Evolutionary conservation across 64 coral and sea anemone species (phyloP), one percentile per base, ranked within the genome.

Genomic region (Actinia equina): DNA sequence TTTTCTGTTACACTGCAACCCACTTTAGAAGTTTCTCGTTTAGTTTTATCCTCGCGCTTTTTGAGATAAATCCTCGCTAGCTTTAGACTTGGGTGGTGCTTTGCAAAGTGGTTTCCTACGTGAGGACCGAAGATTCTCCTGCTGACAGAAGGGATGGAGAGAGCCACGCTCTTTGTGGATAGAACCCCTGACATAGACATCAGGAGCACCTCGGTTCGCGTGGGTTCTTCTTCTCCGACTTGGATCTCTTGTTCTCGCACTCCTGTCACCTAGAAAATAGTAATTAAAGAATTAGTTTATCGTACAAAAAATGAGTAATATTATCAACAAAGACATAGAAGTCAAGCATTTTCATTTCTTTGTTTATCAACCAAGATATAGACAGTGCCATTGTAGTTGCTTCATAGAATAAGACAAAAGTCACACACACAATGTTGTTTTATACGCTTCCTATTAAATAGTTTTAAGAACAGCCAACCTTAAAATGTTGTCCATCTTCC

Each of bases 121-220:
- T 99, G 97, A 17, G 93, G 97, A 0, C 90, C 97, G 53, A 95
- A 89, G 65, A 94, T 90, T 86, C 91, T 87, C 49, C 94, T 99
- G 16, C 89, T 93, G 1, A 99, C 93, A 3, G 85, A 64, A 51
- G 97, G 97, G 0, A 90, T 88, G 17, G 97, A 86, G 25, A 87
- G 13, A 9, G 86, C 77, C 4, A 87, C 80, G 17, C 80, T 49
- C 25, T 74, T 74, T 41, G 69, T 74, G 46, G 44, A 87, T 1
- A 94, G 63, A 6, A 94, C 12, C 9, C 88, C 93, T 26, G 93
- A 87, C 93, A 94, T 94, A 10, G 89, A 86, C 44, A 82, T 87
- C 7, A 94, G 18, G 3, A 76, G 51, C 17, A 90, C 79, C 6
- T 70, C 79, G 11, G 89, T 79, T 10, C 30, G 56, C 22, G 89